A percentile compares a stretch with the other conserved stretches of the same genome.
Conservation (phyloP, 2,113 vertebrate species). For the Cyanoramphus novaezelandiae region DNA sequence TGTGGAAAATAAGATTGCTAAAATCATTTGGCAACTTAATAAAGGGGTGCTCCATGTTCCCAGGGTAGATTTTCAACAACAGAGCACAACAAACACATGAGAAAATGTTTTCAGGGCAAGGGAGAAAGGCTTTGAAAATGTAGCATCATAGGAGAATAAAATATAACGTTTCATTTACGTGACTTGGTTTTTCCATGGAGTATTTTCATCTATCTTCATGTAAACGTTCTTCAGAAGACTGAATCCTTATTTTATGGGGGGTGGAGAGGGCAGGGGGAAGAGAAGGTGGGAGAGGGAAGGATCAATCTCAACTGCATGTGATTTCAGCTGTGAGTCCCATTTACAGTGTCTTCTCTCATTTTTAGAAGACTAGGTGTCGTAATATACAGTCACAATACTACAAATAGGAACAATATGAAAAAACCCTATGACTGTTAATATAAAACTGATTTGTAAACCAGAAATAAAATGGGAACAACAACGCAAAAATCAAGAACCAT, state of each 20-base stretch:
- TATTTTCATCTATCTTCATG: background rate
- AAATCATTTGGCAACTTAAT: slow-evolving; percentile 59
- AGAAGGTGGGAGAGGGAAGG: background rate
- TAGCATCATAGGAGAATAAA: background rate
- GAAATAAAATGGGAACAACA: background rate
- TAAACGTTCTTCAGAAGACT: background rate
- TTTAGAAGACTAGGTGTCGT: background rate
- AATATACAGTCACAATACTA: background rate
- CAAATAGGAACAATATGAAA: background rate
- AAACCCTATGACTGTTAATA: background rate
- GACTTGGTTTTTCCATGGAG: background rate
- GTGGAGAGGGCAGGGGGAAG: background rate
- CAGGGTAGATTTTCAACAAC: slow-evolving; percentile 25
- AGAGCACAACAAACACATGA: slow-evolving; percentile 12
- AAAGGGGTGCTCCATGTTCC: slow-evolving; percentile 38
- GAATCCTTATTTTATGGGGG: background rate
- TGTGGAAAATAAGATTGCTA: slow-evolving; percentile 54
- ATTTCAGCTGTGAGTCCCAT: background rate
- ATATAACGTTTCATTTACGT: background rate
- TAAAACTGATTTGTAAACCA: background rate
- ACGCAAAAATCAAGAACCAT: background rate
- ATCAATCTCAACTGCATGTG: background rate
- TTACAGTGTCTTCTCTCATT: background rate
- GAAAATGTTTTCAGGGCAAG: slow-evolving; percentile 25
- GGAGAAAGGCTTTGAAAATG: slow-evolving; percentile 10